Conservation (phyloP, 2,797 vertebrate genomes). For the Clamator glandarius region DNA sequence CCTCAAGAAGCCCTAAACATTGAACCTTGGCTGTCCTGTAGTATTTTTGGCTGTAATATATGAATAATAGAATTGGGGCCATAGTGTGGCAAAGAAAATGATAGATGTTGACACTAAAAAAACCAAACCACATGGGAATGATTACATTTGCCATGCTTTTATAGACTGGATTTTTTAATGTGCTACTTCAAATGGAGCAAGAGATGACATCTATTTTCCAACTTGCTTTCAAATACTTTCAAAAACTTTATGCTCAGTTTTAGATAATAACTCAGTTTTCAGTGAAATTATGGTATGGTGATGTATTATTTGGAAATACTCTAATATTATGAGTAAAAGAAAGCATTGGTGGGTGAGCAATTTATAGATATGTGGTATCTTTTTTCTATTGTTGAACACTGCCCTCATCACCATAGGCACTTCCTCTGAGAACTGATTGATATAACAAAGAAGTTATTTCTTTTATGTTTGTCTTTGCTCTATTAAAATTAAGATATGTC, state of each 20-base stretch:
- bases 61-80: background rate
- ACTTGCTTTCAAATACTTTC: background rate
- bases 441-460: background rate
- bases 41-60: background rate
- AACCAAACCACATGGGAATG: fast-evolving
- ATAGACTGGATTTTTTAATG: background rate
- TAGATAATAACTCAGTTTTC: background rate
- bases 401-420: background rate
- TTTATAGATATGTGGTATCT: background rate
- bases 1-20: background rate
- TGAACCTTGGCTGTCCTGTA: background rate
- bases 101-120: background rate
- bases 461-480: background rate
- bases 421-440: background rate
- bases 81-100: background rate
- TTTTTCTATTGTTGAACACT: background rate
- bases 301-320: background rate
- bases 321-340: background rate
- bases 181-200: background rate
- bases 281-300: background rate
- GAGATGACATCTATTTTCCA: background rate
- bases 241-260: background rate
- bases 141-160: background rate
- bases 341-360: background rate
- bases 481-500: background rate